Percentiles rank a stretch among this genome's conserved stretches.
phyloP scores from a whole-genome alignment of 2,888 invertebrate genomes.

The Zelleria hepariella region DNA sequence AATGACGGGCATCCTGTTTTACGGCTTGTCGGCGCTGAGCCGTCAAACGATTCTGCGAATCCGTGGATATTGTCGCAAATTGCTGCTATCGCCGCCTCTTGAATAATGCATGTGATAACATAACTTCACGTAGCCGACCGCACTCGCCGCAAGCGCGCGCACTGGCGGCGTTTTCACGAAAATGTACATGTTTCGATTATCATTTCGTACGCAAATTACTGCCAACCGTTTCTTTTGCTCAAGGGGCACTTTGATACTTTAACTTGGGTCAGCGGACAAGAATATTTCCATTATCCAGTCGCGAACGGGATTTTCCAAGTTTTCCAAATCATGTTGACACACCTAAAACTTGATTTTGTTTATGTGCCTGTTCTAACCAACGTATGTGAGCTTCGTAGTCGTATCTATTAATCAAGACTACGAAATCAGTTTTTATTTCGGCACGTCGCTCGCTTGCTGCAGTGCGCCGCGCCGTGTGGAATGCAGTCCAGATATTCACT shows the following conservation, averaged over 20 bases:
- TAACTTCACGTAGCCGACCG: constrained; percentile 58
- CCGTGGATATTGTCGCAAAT: constrained; percentile 71
- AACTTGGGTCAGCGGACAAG: neutral
- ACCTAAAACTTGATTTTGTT: neutral
- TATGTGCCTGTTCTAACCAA: neutral
- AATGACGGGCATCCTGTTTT: constrained; percentile 64
- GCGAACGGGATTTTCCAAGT: neutral
- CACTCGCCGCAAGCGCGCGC: constrained; percentile 24
- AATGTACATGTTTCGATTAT: neutral
- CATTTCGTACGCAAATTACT: neutral
- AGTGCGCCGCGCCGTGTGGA: neutral
- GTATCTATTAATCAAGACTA: neutral
- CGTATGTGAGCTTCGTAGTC: neutral
- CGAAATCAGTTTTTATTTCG: neutral
- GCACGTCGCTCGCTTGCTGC: neutral
- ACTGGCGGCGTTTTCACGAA: constrained; percentile 4
- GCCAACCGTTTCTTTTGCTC: neutral
- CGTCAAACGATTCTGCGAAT: constrained; percentile 62
- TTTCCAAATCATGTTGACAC: neutral
- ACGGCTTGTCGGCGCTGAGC: constrained; percentile 59
- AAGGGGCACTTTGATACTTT: neutral
- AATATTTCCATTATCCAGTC: neutral
- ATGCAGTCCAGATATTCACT: neutral
- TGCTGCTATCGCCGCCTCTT: constrained; percentile 69
- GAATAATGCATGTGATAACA: constrained; percentile 70